Evolutionary conservation across 1,140 invertebrate species (phyloP).

Genomic region (Meteorus sp.): DNA sequence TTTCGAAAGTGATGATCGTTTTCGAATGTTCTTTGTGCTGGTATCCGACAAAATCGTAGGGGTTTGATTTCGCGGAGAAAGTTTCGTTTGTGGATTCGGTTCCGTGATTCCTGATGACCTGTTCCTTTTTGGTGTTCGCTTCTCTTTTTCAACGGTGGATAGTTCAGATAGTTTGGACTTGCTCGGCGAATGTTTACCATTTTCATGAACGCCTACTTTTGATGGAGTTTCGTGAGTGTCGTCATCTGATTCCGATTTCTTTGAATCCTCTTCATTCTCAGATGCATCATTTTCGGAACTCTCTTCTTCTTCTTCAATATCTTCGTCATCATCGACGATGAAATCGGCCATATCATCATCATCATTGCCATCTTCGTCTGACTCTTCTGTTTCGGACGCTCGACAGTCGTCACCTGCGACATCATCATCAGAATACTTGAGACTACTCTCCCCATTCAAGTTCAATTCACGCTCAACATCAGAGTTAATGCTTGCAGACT

Average conservation of each 20-base stretch:
- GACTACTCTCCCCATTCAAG: slow-evolving; percentile 32
- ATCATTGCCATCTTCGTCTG: slow-evolving; percentile 40
- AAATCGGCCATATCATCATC: slow-evolving; percentile 43
- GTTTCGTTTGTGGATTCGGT: too few relatives aligned
- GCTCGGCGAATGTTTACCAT: too few relatives aligned
- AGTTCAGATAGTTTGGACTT: too few relatives aligned
- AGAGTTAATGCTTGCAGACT: slow-evolving; percentile 32
- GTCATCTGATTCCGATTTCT: slow-evolving; percentile 3
- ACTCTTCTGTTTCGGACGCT: slow-evolving; percentile 44
- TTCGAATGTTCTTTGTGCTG: too few relatives aligned
- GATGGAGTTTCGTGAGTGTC: slow-evolving; percentile 6
- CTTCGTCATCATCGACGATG: slow-evolving; percentile 38
- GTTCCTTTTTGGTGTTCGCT: too few relatives aligned
- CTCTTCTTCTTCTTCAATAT: slow-evolving; percentile 18
- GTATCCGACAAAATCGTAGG: too few relatives aligned
- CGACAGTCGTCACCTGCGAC: slow-evolving; percentile 42
- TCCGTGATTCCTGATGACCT: too few relatives aligned
- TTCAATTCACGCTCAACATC: slow-evolving; percentile 47
- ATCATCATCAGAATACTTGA: slow-evolving; percentile 43
- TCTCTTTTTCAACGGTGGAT: too few relatives aligned
- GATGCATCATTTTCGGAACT: slow-evolving; percentile 10
- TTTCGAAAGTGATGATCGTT: too few relatives aligned
- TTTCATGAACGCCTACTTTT: neutral
- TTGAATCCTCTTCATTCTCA: slow-evolving; percentile 21
- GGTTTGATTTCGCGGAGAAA: too few relatives aligned